Conservation (phyloP, 1,140 invertebrate genomes). For the Bombus soroeensis region DNA sequence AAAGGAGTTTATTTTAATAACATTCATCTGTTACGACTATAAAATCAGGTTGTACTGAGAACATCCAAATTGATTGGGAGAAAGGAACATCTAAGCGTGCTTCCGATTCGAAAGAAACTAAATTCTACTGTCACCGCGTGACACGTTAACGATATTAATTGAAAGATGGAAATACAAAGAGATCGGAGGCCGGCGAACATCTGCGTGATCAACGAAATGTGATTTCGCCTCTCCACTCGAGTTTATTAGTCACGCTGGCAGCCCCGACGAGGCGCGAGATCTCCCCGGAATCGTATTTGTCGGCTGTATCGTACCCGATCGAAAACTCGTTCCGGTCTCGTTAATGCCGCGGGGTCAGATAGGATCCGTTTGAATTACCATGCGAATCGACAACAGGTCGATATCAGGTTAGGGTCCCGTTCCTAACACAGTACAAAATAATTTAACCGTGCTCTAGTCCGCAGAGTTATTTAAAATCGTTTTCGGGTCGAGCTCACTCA, state of each 20-base stretch:
- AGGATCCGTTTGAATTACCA: constrained; percentile 59
- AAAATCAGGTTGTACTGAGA: not conserved
- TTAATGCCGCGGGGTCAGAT: constrained; percentile 64
- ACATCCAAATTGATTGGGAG: not conserved
- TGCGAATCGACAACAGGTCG: constrained; percentile 54
- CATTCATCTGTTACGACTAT: not conserved
- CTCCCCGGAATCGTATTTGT: constrained; percentile 62
- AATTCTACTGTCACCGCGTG: not conserved
- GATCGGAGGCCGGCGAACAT: constrained; percentile 52
- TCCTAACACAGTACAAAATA: constrained; percentile 28
- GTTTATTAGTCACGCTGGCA: constrained; percentile 64
- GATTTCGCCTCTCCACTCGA: constrained; percentile 53
- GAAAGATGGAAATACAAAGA: constrained; percentile 39
- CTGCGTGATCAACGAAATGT: constrained; percentile 62
- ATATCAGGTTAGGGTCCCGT: constrained; percentile 34
- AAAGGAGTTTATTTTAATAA: no score
- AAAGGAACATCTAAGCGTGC: not conserved
- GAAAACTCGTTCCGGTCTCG: constrained; percentile 64
- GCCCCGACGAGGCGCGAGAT: constrained; percentile 49
- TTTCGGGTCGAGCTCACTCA: not conserved
- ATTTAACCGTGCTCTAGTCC: constrained; percentile 20
- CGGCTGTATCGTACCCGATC: constrained; percentile 52
- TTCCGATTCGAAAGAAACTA: not conserved
- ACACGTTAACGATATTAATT: constrained; percentile 40
- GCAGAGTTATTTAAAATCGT: constrained; percentile 23